A percentile compares a stretch with the other conserved stretches of the same genome.
Evolutionary conservation across 2,888 invertebrate genomes (phyloP).

Genomic region (Macrostomum cliftonense): DNA sequence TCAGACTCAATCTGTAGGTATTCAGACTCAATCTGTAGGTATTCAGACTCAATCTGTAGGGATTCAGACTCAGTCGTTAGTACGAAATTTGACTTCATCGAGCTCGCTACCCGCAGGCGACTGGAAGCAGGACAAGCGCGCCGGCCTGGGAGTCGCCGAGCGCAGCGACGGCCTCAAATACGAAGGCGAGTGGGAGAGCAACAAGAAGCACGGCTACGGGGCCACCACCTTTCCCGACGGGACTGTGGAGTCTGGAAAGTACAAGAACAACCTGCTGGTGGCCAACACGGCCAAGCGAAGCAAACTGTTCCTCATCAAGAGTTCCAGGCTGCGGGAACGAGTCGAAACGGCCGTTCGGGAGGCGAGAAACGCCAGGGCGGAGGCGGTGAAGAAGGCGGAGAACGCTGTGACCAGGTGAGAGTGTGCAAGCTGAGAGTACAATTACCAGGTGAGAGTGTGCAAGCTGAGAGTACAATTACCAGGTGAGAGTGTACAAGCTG

Average conservation of each 20-base stretch:
- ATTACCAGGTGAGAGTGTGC: too few relatives aligned
- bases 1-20: too few relatives aligned
- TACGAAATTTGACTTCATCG: too few relatives aligned
- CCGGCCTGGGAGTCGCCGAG: constrained; percentile 91
- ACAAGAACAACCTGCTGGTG: constrained; percentile 95
- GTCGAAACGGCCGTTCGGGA: constrained; percentile 87
- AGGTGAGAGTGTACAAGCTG: too few relatives aligned
- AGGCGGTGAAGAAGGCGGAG: constrained; percentile 82
- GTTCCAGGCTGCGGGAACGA: constrained; percentile 86
- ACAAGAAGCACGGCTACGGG: constrained; percentile 96
- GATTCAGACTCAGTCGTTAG: too few relatives aligned
- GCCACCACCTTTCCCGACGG: constrained; percentile 92
- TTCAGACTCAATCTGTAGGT: too few relatives aligned
- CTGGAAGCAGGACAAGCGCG: constrained; percentile 97
- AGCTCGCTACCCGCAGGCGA: constrained; percentile 99
- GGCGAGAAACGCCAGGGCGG: constrained; percentile 87
- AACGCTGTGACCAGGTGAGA: too few relatives aligned
- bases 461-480: too few relatives aligned
- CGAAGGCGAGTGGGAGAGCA: constrained; percentile 98
- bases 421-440: too few relatives aligned
- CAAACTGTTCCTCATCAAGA: constrained; percentile 82
- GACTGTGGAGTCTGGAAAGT: constrained; percentile 89
- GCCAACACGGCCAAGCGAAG: constrained; percentile 76
- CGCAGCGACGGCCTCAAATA: constrained; percentile 88
- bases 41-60: too few relatives aligned